Base-by-base conservation (phyloP, 2,888 invertebrate species). In the Patella pellucida region DNA sequence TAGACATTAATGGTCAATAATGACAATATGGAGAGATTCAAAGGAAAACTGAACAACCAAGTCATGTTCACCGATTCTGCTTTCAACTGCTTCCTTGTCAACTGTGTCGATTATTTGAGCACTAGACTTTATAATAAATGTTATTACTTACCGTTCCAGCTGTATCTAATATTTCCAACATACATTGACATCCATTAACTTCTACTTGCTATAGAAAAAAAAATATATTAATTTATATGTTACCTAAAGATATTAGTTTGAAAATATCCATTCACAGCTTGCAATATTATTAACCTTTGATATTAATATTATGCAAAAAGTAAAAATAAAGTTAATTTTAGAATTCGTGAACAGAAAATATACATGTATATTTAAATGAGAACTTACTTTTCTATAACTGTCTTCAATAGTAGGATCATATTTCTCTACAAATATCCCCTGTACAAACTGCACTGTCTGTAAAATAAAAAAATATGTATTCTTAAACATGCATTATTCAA, bases 341-440 rank as follows among this genome's bases (percentile, higher is more conserved):
- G 23, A 19, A 16, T 12, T 23, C 54, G 68, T 31, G 62, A 31
- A 68, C 12, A 73, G 50, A 41, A 52, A 41, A 19, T 56, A 62
- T 11, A n/a, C n/a, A n/a, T n/a, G n/a, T n/a, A 27, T 27, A 27
- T 27, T 27, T 27, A 54, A n/a, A 72, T 51, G 41, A 19, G 68
- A n/a, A 71, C 79, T 77, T 79, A 92, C 92, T 87, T 99, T 99
- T 92, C 99, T 94, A 93, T 99, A 99, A 93, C 97, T 97, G 94
- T 99, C 99, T 93, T 99, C 99, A 91, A 99, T 99, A 89, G 99
- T 99, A 82, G 99, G 99, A 93, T 99, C 99, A 89, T 93, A 99
- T 93, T 99, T 99, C 93, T 99, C 99, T 88, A 99, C 99, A 93
- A 99, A 99, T 92, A 99, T 99, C 89, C 98, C 98, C 94, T 99